Conservation (phyloP, 2,113 vertebrate genomes). For the Sylvietta virens region DNA sequence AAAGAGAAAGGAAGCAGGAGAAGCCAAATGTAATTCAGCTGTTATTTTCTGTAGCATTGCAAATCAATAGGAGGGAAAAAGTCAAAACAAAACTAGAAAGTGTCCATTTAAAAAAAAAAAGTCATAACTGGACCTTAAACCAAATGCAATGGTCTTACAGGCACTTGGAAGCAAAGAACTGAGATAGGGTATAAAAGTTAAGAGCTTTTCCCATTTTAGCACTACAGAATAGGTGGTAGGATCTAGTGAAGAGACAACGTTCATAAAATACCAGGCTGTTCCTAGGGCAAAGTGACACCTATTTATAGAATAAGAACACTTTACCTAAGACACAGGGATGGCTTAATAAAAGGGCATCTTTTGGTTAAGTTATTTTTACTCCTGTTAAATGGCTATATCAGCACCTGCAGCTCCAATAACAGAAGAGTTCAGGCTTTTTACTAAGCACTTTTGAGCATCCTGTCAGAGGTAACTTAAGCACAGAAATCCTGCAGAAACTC, state of each 20-base stretch:
- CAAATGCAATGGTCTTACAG: background rate
- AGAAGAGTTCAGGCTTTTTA: background rate
- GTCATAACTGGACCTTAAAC: background rate
- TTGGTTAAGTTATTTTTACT: conserved; percentile 35
- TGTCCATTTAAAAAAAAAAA: background rate
- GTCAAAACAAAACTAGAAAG: background rate
- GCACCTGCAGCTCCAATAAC: background rate
- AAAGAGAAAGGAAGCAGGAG: conserved; percentile 34
- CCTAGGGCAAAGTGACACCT: background rate
- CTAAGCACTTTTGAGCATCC: background rate
- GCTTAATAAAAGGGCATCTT: conserved; percentile 6
- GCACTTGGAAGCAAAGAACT: background rate
- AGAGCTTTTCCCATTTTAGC: background rate
- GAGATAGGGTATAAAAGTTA: background rate
- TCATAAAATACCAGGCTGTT: background rate
- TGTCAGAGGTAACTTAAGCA: background rate
- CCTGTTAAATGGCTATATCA: background rate
- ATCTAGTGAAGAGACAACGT: background rate
- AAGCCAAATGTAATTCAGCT: conserved; percentile 50
- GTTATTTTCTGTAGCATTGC: background rate
- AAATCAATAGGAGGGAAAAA: background rate
- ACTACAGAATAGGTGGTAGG: background rate
- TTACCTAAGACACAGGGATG: background rate
- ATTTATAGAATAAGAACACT: conserved; percentile 17
- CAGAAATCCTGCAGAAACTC: background rate